Evolutionary conservation across 1,140 invertebrate genomes (phyloP).

Genomic region (Idris sp.): DNA sequence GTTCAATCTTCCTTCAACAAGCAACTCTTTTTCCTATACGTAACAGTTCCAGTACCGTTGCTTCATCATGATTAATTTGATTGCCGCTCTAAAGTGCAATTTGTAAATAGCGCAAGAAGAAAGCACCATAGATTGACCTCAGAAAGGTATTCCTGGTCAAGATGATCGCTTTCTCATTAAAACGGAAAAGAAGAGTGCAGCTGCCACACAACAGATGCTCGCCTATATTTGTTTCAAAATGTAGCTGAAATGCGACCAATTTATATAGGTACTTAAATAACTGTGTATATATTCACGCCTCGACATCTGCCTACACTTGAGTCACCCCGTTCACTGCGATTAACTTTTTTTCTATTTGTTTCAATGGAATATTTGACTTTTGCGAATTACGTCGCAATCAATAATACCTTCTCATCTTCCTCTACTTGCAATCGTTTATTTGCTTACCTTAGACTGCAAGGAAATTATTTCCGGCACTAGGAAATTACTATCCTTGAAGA

Average conservation of each 20-base stretch:
- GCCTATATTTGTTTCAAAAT: slow-evolving; percentile 60
- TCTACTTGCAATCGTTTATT: slow-evolving; percentile 17
- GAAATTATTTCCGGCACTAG: slow-evolving; percentile 34
- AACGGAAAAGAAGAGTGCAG: slow-evolving; percentile 57
- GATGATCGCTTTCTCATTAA: slow-evolving; percentile 30
- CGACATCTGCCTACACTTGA: slow-evolving; percentile 27
- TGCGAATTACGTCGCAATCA: slow-evolving; percentile 12
- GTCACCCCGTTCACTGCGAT: slow-evolving; percentile 6
- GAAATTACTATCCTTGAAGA: slow-evolving; percentile 20
- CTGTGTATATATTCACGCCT: slow-evolving; percentile 21
- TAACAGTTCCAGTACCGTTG: slow-evolving; percentile 35
- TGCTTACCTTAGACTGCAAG: slow-evolving; percentile 18
- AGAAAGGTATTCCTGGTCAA: slow-evolving; percentile 14
- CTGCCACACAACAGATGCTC: slow-evolving; percentile 64
- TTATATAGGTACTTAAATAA: too few relatives aligned
- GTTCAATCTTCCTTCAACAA: slow-evolving; percentile 8
- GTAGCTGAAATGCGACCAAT: slow-evolving; percentile 17
- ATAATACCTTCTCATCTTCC: slow-evolving; percentile 11
- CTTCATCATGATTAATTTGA: slow-evolving; percentile 39
- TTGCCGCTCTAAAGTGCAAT: slow-evolving; percentile 36
- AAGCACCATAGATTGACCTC: slow-evolving; percentile 21
- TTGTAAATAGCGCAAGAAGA: slow-evolving; percentile 28
- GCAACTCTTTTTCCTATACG: slow-evolving; percentile 1
- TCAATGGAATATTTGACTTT: slow-evolving; percentile 30
- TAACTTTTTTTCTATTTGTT: slow-evolving; percentile 2